Percentiles rank a stretch among this genome's conserved stretches.
These are phyloP conservation scores for Drosophila athabasca DNA, from an alignment of 1,140 invertebrate species.

Conservation along the genomic window DNA sequence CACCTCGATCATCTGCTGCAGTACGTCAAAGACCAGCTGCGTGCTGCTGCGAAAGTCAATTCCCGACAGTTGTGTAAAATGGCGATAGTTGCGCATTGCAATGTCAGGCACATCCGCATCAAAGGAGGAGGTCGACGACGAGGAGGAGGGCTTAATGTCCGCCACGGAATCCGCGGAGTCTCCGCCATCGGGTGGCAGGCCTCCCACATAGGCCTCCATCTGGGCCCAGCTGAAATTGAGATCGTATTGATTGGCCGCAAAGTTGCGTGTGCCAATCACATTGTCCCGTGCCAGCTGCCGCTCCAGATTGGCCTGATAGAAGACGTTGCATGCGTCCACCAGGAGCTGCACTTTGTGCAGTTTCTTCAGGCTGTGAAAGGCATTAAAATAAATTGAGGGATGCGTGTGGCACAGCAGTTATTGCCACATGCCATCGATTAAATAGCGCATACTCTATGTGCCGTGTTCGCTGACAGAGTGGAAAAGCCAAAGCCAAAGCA, in stretches of 20 bases:
- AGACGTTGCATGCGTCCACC: slow-evolving; percentile 72
- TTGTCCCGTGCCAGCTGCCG: slow-evolving; percentile 67
- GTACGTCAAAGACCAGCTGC: slow-evolving; percentile 82
- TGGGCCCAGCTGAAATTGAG: slow-evolving; percentile 82
- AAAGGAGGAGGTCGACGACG: slow-evolving; percentile 9
- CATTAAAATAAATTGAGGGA: slow-evolving; percentile 12
- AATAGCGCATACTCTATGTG: slow-evolving; percentile 18
- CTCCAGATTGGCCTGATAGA: slow-evolving; percentile 83
- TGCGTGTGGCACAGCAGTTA: slow-evolving; percentile 26
- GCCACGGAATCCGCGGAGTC: not conserved
- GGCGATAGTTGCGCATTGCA: slow-evolving; percentile 73
- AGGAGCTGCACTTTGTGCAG: slow-evolving; percentile 80
- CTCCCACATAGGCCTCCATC: slow-evolving; percentile 68
- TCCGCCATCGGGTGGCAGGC: slow-evolving; percentile 1
- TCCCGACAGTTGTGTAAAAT: slow-evolving; percentile 76
- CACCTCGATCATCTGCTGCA: slow-evolving; percentile 83
- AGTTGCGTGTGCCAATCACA: slow-evolving; percentile 79
- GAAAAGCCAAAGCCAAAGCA: not conserved
- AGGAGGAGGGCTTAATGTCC: slow-evolving; percentile 23
- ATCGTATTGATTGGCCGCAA: slow-evolving; percentile 82
- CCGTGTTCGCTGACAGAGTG: not conserved
- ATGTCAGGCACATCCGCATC: slow-evolving; percentile 65
- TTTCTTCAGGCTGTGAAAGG: slow-evolving; percentile 69
- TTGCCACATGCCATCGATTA: slow-evolving; percentile 11
- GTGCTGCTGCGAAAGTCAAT: slow-evolving; percentile 83